Base-by-base conservation (phyloP, 2,888 invertebrate genomes). In the Plutella xylostella region DNA sequence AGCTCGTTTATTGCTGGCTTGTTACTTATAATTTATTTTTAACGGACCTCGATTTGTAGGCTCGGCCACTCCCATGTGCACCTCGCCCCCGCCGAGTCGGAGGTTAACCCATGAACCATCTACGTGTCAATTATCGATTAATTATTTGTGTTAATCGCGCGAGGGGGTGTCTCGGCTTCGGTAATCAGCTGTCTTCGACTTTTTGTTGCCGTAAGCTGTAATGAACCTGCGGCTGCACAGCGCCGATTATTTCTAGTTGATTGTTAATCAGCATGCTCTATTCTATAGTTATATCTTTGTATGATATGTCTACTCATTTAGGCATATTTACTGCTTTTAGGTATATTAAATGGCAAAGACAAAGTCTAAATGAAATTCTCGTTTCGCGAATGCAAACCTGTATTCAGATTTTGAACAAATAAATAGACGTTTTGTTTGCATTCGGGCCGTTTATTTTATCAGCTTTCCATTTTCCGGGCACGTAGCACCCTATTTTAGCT, bases 11-110 rank as follows among this genome's bases (percentile, higher is more conserved):
- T 77, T 74, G 76, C 71, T 68, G 64, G 72, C 73, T 83, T 79
- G 80, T 83, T 82, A 83, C 78, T 80, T 82, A 78, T 82, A 80
- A 82, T 82, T 80, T 83, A 80, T 79, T 82, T 83, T 82, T 83
- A 80, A 80, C 77, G 74, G 78, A 72, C 71, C 65, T 71, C 68
- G 72, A 79, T 80, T 79, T 73, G 75, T 78, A 70, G 67, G 61
- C 63, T 55, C 54, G 51, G 50, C 34, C 39, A 41, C 21, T 28
- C 42, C 19, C 45, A 35, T 33, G 30, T 42, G 31, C 37, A 38
- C 38, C 44, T 37, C 31, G 41, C 35, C 53, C 60, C 55, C 53
- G 55, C 57, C 51, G 56, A 56, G 55, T 60, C 56, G 56, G 56
- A 52, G 54, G 54, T 53, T 50, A 53, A 53, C 54, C 30, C 22